Evolutionary conservation across 2,113 vertebrate species (phyloP).

Genomic region (Phrynosoma platyrhinos): DNA sequence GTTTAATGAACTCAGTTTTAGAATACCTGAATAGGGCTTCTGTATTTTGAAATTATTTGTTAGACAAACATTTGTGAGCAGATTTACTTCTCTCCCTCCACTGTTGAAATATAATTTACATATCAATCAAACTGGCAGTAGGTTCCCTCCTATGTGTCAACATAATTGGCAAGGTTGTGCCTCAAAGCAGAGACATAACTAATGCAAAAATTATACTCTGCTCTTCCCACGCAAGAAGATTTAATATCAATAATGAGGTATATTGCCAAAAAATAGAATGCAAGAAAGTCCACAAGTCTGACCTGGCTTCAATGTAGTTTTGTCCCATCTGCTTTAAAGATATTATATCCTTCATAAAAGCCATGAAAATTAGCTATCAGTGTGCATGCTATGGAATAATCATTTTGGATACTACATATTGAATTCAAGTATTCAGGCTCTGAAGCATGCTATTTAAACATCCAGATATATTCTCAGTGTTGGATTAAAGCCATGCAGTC

Average conservation of each 20-base stretch:
- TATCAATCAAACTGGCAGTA: neutral
- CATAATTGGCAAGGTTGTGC: neutral
- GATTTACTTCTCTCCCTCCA: no score
- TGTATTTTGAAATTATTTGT: neutral
- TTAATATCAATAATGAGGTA: neutral
- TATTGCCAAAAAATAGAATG: slow-evolving; percentile 15
- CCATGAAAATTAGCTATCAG: slow-evolving; percentile 45
- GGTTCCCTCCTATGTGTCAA: neutral
- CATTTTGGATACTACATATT: slow-evolving; percentile 38
- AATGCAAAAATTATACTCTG: neutral
- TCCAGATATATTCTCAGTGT: slow-evolving; percentile 29
- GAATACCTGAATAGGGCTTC: neutral
- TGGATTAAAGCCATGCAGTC: neutral
- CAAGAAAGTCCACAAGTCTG: neutral
- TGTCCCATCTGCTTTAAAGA: slow-evolving; percentile 46
- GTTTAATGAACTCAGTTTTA: neutral
- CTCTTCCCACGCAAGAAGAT: slow-evolving; percentile 25
- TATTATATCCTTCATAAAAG: slow-evolving; percentile 45
- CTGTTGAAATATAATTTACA: neutral
- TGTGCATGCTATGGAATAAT: slow-evolving; percentile 52
- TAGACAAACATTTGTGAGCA: neutral
- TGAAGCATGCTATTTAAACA: slow-evolving; percentile 18
- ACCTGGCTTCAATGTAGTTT: slow-evolving; percentile 15
- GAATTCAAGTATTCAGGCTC: slow-evolving; percentile 32
- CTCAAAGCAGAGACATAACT: slow-evolving; percentile 4